Percentiles rank a stretch among this genome's conserved stretches.
Conservation (phyloP, 2,113 vertebrate genomes). For the Dissostichus mawsoni region DNA sequence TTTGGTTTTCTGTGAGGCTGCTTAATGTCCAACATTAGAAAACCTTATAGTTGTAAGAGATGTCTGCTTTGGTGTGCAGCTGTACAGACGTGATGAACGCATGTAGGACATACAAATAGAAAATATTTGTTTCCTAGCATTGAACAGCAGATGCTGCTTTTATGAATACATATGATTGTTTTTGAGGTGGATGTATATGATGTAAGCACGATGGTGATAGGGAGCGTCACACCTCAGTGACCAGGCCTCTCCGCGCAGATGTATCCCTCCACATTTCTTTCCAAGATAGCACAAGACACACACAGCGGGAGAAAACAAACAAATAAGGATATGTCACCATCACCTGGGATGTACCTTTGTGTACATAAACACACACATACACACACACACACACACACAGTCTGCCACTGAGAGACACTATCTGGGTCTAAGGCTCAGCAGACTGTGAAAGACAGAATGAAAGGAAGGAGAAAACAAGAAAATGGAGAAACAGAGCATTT, state of each 20-base stretch:
- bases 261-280: conserved; percentile 60
- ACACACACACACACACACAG: conserved; percentile 31
- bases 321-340: conserved; percentile 74
- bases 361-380: conserved; percentile 34
- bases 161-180: conserved; percentile 42
- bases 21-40: neutral
- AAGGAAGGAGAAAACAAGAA: conserved; percentile 74
- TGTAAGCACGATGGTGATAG: conserved; percentile 55
- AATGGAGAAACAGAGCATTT: conserved; percentile 65
- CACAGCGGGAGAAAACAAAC: conserved; percentile 61
- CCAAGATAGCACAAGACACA: conserved; percentile 73
- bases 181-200: conserved; percentile 37
- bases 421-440: conserved; percentile 74
- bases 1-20: neutral
- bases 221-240: conserved; percentile 64
- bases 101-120: neutral
- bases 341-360: conserved; percentile 57
- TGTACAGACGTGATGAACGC: neutral
- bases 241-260: conserved; percentile 57
- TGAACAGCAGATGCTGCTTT: neutral
- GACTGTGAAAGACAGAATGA: conserved; percentile 79
- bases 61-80: neutral
- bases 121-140: neutral
- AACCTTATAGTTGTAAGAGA: neutral
- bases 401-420: conserved; percentile 63